phyloP scores from a whole-genome alignment of 2,797 vertebrate genomes.

The Okamejei kenojei region DNA sequence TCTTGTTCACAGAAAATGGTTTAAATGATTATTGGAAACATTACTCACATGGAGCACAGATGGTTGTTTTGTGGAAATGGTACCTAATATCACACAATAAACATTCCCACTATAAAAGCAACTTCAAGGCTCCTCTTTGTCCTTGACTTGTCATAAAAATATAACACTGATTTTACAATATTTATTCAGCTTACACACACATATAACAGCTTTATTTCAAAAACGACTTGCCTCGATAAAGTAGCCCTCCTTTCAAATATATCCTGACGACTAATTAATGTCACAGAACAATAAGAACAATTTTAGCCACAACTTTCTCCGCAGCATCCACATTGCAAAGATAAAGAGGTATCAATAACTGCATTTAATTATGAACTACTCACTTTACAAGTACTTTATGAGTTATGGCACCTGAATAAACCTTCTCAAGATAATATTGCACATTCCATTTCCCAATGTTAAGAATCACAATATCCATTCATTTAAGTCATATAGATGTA shows the following conservation, averaged over 20 bases:
- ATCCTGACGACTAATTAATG: neutral
- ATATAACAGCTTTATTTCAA: neutral
- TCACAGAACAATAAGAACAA: neutral
- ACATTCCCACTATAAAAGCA: neutral
- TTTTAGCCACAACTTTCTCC: neutral
- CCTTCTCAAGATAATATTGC: too few relatives aligned
- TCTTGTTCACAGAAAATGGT: neutral
- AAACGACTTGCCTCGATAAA: neutral
- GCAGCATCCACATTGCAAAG: neutral
- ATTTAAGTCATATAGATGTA: too few relatives aligned
- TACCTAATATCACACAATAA: neutral
- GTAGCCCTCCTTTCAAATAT: neutral
- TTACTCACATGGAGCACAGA: too few relatives aligned
- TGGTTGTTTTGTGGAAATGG: neutral
- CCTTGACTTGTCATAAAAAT: neutral
- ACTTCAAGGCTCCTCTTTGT: neutral
- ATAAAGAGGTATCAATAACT: neutral
- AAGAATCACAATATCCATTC: too few relatives aligned
- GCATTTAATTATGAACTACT: neutral
- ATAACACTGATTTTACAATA: neutral
- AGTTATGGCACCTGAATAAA: too few relatives aligned
- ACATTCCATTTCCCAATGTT: too few relatives aligned
- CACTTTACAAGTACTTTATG: neutral
- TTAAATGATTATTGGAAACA: neutral
- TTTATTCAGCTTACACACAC: neutral